phyloP scores from a whole-genome alignment of 2,113 vertebrate genomes.

The Anthoscopus minutus region DNA sequence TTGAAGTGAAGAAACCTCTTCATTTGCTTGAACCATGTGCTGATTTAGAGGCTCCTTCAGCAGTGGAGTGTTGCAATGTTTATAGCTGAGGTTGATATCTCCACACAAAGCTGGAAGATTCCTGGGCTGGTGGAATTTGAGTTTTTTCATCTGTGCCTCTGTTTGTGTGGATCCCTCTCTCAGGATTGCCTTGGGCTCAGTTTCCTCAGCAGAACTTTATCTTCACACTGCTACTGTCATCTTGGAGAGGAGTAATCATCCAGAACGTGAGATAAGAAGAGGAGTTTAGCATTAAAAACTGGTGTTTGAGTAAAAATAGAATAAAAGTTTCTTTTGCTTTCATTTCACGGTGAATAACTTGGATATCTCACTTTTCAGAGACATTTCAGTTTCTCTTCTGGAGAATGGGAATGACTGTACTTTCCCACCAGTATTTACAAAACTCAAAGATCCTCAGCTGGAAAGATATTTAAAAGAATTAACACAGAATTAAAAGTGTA shows the following conservation, averaged over 20 bases:
- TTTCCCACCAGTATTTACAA: slow-evolving; percentile 35
- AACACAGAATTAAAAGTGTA: background rate
- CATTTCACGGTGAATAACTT: background rate
- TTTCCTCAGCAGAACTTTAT: background rate
- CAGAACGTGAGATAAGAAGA: background rate
- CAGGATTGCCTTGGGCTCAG: background rate
- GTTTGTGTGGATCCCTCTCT: background rate
- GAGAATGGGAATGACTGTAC: background rate
- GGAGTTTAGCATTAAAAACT: background rate
- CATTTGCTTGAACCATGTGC: background rate
- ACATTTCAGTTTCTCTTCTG: slow-evolving; percentile 35
- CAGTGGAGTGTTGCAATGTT: background rate
- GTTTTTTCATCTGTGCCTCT: background rate
- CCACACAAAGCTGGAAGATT: background rate
- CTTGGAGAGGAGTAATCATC: background rate
- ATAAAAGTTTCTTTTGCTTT: background rate
- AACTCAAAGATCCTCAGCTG: background rate
- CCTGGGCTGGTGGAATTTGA: background rate
- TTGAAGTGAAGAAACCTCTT: background rate
- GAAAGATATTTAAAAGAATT: background rate
- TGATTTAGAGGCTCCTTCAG: background rate
- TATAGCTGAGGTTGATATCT: background rate
- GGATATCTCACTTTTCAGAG: background rate
- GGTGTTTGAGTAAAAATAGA: background rate
- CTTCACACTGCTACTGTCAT: background rate